Base-by-base conservation (phyloP, 2,797 vertebrate species). In the Simalia tracyae region DNA sequence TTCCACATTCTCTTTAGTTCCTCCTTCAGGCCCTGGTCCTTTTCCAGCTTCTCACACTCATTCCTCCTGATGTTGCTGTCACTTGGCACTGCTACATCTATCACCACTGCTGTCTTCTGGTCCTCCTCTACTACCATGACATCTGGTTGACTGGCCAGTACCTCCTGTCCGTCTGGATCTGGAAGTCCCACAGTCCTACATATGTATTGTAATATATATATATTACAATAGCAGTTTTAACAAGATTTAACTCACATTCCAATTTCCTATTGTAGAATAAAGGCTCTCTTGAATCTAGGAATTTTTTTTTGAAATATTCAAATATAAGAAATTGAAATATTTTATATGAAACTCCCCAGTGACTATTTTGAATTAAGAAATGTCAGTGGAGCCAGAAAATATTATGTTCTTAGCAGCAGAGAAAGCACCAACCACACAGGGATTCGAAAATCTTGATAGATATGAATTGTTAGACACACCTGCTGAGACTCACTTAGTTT, bases 321-420 rank as follows among this genome's bases (percentile, higher is more conserved):
- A 19, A 56, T 5, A 2, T 9, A 19, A 57, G 64, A 68, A 81
- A 76, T 57, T n/a, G 85, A 10, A 24, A 8, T 57, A 10, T n/a
- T 90, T 92, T 81, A 87, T 3, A 64, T 63, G 17, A 54, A 11
- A 17, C 54, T 63, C 68, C 61, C 72, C 46, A 31, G 26, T n/a
- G 57, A 46, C 87, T 24, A 7, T 81, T 68, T 50, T 84, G 68
- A 87, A 89, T 84, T 87, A 22, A 60, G 84, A 87, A 22, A 68
- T 68, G 88, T 90, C 90, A 92, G 60, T 50, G 42, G 72, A 66
- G 60, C 26, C 22, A 84, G 31, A 85, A 84, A 89, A 60, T 31
- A 54, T 56, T 31, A 42, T 54, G 84, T 88, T 89, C 61, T 84
- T 68, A 42, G 85, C 15, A 31, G n/a, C 28, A 8, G 85, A 88